Evolutionary conservation across 2,113 vertebrate genomes (phyloP).

Genomic region (Catharus bicknelli): DNA sequence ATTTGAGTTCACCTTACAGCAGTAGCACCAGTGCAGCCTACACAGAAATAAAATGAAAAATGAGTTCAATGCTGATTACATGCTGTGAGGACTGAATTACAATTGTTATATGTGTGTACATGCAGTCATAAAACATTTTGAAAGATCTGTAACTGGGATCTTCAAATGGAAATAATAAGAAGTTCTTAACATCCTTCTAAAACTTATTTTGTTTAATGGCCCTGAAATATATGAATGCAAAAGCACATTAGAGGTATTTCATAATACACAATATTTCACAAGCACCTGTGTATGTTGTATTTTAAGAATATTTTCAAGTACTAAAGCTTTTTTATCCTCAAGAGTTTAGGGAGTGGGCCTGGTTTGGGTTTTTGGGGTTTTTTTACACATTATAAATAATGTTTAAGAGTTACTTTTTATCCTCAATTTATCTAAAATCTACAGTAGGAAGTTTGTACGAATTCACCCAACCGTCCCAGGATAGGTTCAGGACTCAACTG

Average conservation of each 20-base stretch:
- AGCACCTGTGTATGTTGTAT: neutral
- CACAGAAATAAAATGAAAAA: neutral
- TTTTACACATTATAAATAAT: neutral
- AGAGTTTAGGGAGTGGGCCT: accelerated
- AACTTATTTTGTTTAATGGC: neutral
- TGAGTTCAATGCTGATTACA: accelerated
- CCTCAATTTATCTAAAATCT: neutral
- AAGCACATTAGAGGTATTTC: neutral
- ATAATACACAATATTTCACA: neutral
- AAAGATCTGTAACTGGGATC: neutral
- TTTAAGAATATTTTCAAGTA: neutral
- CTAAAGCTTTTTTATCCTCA: neutral
- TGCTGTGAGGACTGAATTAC: neutral
- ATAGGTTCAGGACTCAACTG: accelerated
- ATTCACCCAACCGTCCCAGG: neutral
- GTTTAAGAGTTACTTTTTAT: neutral
- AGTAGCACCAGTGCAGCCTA: neutral
- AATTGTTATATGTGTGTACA: accelerated
- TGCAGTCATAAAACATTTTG: neutral
- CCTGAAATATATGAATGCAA: neutral
- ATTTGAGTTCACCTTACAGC: neutral
- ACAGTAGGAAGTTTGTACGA: accelerated
- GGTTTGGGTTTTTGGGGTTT: too few species aligned
- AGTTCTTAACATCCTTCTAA: accelerated
- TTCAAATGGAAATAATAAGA: neutral